A percentile compares a stretch with the other conserved stretches of the same genome.
Conservation (phyloP, 1,140 invertebrate species). For the Drosophila sechellia region DNA sequence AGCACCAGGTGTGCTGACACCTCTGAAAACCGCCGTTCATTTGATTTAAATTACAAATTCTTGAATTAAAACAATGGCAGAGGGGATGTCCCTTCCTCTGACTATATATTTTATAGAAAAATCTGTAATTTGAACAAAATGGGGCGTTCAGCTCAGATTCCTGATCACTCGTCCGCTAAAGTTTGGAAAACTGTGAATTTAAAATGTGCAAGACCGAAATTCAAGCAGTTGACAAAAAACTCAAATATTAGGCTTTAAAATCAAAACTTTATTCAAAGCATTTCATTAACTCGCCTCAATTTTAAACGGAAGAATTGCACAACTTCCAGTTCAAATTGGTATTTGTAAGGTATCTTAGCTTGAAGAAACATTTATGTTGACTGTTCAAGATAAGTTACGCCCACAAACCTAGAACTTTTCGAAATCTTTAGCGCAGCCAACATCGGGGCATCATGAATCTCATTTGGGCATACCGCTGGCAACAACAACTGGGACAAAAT, state of each 20-base stretch:
- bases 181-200: conserved; percentile 26
- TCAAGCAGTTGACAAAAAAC: conserved; percentile 18
- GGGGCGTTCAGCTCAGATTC: conserved; percentile 1
- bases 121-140: conserved; percentile 68
- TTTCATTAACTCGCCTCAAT: conserved; percentile 6
- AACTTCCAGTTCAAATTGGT: conserved; percentile 2
- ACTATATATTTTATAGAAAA: conserved; percentile 48
- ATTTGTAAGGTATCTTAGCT: conserved; percentile 42
- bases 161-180: conserved; percentile 2
- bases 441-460: conserved; percentile 65
- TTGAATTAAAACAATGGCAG: conserved; percentile 35
- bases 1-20: conserved; percentile 3
- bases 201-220: conserved; percentile 3
- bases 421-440: conserved; percentile 31
- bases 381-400: conserved; percentile 46
- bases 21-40: conserved; percentile 6
- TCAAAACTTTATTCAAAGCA: conserved; percentile 21
- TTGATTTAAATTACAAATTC: conserved; percentile 72
- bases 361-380: conserved; percentile 6
- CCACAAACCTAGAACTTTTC: conserved; percentile 9
- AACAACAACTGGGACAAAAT: conserved; percentile 33
- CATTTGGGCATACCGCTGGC: conserved; percentile 61
- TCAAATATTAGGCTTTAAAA: conserved; percentile 10
- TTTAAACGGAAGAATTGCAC: conserved; percentile 55
- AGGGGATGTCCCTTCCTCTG: not conserved